Percentiles rank a stretch among this genome's conserved stretches.
phyloP scores from a whole-genome alignment of 2,797 vertebrate genomes.

The Hozukius guyotensis region DNA sequence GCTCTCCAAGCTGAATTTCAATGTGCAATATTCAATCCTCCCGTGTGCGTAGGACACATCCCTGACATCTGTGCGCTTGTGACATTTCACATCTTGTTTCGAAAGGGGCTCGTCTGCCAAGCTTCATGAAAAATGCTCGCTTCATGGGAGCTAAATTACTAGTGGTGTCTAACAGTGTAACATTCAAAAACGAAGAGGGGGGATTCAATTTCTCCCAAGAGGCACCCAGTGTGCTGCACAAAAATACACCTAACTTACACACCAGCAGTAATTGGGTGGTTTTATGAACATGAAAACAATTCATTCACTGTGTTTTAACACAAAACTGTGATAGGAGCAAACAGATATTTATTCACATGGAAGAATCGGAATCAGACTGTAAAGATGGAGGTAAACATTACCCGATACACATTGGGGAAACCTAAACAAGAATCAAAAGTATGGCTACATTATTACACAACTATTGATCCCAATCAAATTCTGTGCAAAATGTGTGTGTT shows the following conservation, averaged over 20 bases:
- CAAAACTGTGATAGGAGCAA: not conserved
- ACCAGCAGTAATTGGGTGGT: not conserved
- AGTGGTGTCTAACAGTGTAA: conserved; percentile 5
- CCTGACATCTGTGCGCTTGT: conserved; percentile 46
- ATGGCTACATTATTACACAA: not conserved
- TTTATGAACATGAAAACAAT: not conserved
- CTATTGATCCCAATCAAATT: not conserved
- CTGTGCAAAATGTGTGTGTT: not conserved
- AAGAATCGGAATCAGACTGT: not conserved
- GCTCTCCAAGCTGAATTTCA: conserved; percentile 34
- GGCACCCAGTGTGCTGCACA: not conserved
- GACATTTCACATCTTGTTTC: conserved; percentile 58
- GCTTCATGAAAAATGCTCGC: conserved; percentile 36
- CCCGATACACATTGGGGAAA: not conserved
- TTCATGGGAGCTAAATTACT: conserved; percentile 28
- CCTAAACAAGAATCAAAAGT: not conserved
- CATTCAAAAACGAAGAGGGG: conserved; percentile 16
- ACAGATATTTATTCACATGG: not conserved
- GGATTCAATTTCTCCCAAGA: not conserved
- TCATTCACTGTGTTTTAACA: not conserved
- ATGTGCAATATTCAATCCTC: conserved; percentile 19
- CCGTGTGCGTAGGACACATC: conserved; percentile 7
- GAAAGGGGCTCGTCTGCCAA: conserved; percentile 39
- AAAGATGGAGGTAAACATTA: not conserved
- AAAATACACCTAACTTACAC: not conserved